These are phyloP conservation scores for Caenorhabditis remanei DNA, from an alignment of 1,140 invertebrate species.

Conservation along the genomic window DNA sequence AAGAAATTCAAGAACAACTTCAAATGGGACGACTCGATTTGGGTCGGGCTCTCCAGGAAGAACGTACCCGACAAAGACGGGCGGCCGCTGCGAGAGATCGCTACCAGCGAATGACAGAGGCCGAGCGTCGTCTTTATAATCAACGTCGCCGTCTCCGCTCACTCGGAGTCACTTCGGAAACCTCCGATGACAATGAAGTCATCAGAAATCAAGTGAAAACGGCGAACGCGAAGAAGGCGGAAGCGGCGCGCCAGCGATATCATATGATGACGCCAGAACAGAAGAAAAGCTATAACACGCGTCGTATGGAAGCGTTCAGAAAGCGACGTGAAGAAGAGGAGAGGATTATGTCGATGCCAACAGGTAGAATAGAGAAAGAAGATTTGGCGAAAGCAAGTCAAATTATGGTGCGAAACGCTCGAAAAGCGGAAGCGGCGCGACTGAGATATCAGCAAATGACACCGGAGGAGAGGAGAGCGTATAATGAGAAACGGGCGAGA, in stretches of 20 bases:
- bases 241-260: slow-evolving; percentile 62
- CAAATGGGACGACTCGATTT: slow-evolving; percentile 19
- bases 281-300: slow-evolving; percentile 61
- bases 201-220: not conserved
- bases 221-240: slow-evolving; percentile 66
- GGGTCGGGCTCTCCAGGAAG: not conserved
- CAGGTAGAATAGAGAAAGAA: slow-evolving; percentile 56
- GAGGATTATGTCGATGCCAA: slow-evolving; percentile 58
- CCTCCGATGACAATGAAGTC: not conserved
- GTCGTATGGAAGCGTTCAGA: slow-evolving; percentile 62
- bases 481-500: slow-evolving; percentile 33
- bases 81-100: slow-evolving; percentile 56
- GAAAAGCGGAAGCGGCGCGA: slow-evolving; percentile 59
- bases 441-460: slow-evolving; percentile 61
- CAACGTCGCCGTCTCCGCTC: slow-evolving; percentile 57
- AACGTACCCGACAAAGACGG: slow-evolving; percentile 21
- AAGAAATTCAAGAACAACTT: slow-evolving; percentile 8
- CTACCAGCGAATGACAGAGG: slow-evolving; percentile 60
- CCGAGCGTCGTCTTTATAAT: slow-evolving; percentile 59
- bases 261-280: slow-evolving; percentile 65
- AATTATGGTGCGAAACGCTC: slow-evolving; percentile 65
- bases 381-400: slow-evolving; percentile 61
- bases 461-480: slow-evolving; percentile 59
- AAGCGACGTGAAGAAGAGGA: slow-evolving; percentile 63
- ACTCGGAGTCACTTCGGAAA: slow-evolving; percentile 53